These are phyloP conservation scores for Pygocentrus nattereri DNA, from an alignment of 2,797 vertebrate genomes.

Conservation along the genomic window DNA sequence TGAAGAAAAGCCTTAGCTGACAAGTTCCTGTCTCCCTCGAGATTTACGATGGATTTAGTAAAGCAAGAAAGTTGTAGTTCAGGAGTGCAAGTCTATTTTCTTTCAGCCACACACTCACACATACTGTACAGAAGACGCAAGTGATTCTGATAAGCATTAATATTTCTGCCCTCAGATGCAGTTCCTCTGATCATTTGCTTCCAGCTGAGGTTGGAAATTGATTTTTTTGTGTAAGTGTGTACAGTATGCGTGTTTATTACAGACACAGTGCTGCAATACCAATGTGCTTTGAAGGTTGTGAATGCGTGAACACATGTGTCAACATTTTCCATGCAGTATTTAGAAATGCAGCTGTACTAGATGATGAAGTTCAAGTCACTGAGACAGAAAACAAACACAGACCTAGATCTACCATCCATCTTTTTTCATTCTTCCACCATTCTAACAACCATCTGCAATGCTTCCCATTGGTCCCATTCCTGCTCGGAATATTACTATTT, in stretches of 20 bases:
- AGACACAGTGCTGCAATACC: not conserved
- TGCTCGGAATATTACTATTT: not conserved
- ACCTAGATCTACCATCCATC: not conserved
- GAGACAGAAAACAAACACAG: not conserved
- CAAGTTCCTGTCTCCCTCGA: slow-evolving; percentile 4
- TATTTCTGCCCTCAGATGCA: slow-evolving; percentile 17
- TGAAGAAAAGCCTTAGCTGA: not conserved
- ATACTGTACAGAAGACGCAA: not conserved
- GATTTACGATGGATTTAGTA: not conserved
- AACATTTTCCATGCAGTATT: slow-evolving; percentile 19
- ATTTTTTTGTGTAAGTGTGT: not conserved
- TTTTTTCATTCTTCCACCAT: not conserved
- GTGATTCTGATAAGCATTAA: slow-evolving; percentile 36
- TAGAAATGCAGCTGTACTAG: slow-evolving; percentile 10
- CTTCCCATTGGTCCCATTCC: not conserved
- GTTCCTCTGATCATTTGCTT: slow-evolving; percentile 27
- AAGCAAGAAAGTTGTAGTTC: slow-evolving; percentile 1
- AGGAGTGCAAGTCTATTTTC: not conserved
- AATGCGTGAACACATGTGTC: not conserved
- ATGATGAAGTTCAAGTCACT: slow-evolving; percentile 30
- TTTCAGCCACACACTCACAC: not conserved
- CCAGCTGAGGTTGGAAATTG: slow-evolving; percentile 25
- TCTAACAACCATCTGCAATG: not conserved
- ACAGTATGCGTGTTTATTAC: slow-evolving; percentile 2
- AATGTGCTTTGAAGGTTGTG: slow-evolving; percentile 9